A percentile compares a stretch with the other conserved stretches of the same genome.
These are phyloP conservation scores for Trematocara macrostoma DNA, from an alignment of 2,113 vertebrate species.

Conservation along the genomic window DNA sequence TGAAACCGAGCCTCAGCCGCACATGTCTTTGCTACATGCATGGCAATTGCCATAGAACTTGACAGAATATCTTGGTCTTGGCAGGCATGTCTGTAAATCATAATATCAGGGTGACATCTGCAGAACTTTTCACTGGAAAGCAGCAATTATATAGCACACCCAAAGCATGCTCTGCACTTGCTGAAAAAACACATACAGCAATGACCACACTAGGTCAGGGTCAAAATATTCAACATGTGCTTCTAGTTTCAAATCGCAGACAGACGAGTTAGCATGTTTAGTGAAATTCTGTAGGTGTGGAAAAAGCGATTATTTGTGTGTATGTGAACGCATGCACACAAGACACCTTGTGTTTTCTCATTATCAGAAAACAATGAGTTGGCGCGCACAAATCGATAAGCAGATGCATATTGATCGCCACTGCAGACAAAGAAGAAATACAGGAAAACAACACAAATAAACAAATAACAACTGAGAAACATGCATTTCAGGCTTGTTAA, in stretches of 20 bases:
- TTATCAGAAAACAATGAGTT: constrained; percentile 1
- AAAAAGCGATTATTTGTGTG: neutral
- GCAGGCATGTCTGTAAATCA: constrained; percentile 47
- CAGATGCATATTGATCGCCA: neutral
- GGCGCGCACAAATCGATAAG: neutral
- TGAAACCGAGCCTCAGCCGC: constrained; percentile 32
- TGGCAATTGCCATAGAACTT: constrained; percentile 50
- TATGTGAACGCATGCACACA: neutral
- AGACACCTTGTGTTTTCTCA: neutral
- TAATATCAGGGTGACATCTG: constrained; percentile 38
- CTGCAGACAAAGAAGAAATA: neutral
- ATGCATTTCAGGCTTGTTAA: neutral
- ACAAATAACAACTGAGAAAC: neutral
- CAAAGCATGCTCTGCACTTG: neutral
- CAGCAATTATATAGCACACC: constrained; percentile 19
- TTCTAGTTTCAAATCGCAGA: neutral
- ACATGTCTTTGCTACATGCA: constrained; percentile 40
- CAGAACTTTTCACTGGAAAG: constrained; percentile 31
- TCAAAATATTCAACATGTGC: neutral
- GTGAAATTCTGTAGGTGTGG: neutral
- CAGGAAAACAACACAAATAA: neutral
- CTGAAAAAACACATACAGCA: neutral
- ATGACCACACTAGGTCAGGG: neutral
- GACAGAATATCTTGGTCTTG: constrained; percentile 54
- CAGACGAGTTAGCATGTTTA: neutral